Evolutionary conservation across 2,797 vertebrate genomes (phyloP), one percentile per base, ranked within the genome.

Genomic region (Ciconia nigra): DNA sequence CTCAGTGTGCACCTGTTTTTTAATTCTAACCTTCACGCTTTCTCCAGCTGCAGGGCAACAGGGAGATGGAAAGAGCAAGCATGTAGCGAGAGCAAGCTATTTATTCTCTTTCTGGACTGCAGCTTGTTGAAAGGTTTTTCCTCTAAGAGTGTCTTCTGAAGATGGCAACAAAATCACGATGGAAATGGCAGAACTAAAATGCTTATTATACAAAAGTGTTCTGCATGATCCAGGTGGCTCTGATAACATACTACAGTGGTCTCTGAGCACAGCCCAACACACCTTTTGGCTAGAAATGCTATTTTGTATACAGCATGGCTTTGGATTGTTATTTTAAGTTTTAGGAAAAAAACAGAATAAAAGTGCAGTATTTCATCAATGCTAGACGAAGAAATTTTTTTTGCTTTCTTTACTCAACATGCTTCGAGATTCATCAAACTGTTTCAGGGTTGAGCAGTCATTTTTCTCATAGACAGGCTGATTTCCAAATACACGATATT

Each of bases 401-500:
- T 44, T 31, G 6, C 13, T n/a, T 58, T 28, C 29, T 47, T 54
- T 10, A 28, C 7, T 59, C 41, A 46, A 2, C 3, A 1, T 7
- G 3, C 42, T 37, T 63, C 1, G 0, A 76, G 35, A 46, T 37
- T 6, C 29, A 57, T 8, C 46, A 58, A 46, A n/a, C 1, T 6
- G 10, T 47, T 59, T 69, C 13, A 15, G 37, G 73, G 58, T 2
- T n/a, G 37, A 80, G 31, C 25, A 49, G 44, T 33, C 14, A 2
- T 46, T 49, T 63, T 72, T 35, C 46, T 49, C 37, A 4, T 0
- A 42, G 41, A 5, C 42, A 63, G n/a, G 17, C 1, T 3, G 13
- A 46, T 39, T 37, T 69, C 67, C 55, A 83, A 28, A 9, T 0
- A 15, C 29, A 19, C 0, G 0, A 2, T 5, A 39, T 1, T 54